Evolutionary conservation across 2,888 invertebrate genomes (phyloP), one percentile per base, ranked within the genome.

Genomic region (Cataglyphis altisquamis): DNA sequence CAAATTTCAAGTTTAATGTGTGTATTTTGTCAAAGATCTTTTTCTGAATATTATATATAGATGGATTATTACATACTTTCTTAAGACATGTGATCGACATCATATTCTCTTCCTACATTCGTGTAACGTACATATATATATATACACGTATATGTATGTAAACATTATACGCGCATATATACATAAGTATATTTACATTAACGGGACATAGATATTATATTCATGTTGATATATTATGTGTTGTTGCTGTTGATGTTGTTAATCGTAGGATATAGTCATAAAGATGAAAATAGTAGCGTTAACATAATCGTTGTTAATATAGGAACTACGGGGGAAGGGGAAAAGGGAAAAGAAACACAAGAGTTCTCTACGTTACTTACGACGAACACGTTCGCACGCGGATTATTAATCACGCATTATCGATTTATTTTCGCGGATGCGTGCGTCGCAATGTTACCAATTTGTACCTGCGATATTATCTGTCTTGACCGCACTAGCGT

Each of bases 201-300:
- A 80, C 84, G 74, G 85, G 39, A 84, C 86, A 88, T 84, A 88
- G 84, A 87, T 85, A 91, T 85, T 90, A 87, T 90, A 90, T 93
- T 91, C 91, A 91, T 90, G 94, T 94, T 94, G 91, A 93, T 90
- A 91, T 93, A 94, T 93, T 93, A 94, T 92, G 94, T 94, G 94
- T 94, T 94, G 93, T 94, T 94, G 94, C 92, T 94, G 94, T 94
- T 94, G 93, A 94, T 94, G 94, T 94, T 94, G 93, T 94, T 94
- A 93, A 93, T 89, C 87, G 88, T 94, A 92, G 92, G 85, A 77
- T 52, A 52, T 93, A 92, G 86, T 9, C 12, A 52, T 36, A 85
- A 83, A 85, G 63, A 87, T 25, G 68, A 68, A 75, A 67, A 67
- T 52, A 80, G 78, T 81, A 90, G 84, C 82, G 74, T 66, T 85